Base-by-base conservation (phyloP, 53 echinoderm and acorn worm species). In the Luidia sarsii region DNA sequence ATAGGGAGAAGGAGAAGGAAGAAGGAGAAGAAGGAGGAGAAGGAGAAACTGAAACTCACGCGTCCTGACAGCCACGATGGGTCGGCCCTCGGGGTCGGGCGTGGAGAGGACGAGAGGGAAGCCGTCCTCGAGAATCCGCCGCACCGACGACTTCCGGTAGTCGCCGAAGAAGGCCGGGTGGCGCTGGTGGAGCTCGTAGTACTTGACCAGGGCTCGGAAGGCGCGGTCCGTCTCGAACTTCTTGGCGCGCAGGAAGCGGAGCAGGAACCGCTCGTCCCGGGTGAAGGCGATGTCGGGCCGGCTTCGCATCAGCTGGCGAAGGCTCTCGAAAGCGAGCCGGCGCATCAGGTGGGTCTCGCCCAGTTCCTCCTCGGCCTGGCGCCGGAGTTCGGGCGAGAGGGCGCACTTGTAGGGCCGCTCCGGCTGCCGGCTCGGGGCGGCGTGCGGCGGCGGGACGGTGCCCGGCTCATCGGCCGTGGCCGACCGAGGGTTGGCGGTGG, bases 201-300 rank as follows among this genome's bases (percentile, higher is more conserved):
- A 96, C 57, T 96, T 96, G 48, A 88, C 90, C 27, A 96, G 65
- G 20, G 90, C 80, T 51, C 93, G 90, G 64, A 90, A 96, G 1
- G 93, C 90, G 0, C 96, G 57, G 48, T 96, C 93, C 8, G 82
- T 87, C n/a, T 96, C 96, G 59, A 96, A 96, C 83, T 96, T 96
- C 64, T 84, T 90, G 60, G 93, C 93, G 28, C 96, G 86, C 25
- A 96, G 71, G 83, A 96, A 96, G 15, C 96, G 70, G 14, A 96
- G 79, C 52, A 96, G 57, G 63, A 96, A 96, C 7, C 80, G 51
- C 14, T 93, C 85, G 60, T 96, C 96, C 22, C 72, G 79, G 48
- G 85, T 81, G 71, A 93, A 96, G 19, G 86, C 73, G 38, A 96
- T 96, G 64, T 88, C 88, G 1, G 88, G 86, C 61, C 83, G 70